These are phyloP conservation scores for Ptychochromis oligacanthus DNA, from an alignment of 2,113 vertebrate genomes.

Conservation along the genomic window DNA sequence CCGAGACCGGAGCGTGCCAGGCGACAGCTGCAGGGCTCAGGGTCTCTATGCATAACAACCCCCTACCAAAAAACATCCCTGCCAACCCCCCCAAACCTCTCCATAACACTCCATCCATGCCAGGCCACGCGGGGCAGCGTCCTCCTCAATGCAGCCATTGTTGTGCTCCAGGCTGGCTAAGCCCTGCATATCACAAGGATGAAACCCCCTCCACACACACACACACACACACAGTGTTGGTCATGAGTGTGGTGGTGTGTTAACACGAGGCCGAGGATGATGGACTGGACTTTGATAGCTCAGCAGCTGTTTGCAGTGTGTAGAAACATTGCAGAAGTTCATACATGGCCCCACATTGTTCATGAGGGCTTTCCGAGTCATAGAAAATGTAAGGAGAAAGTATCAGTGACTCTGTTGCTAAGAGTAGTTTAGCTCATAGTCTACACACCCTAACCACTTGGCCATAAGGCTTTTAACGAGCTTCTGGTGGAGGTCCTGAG, in stretches of 20 bases:
- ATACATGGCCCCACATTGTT: too few species aligned
- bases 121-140: constrained; percentile 75
- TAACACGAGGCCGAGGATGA: constrained; percentile 56
- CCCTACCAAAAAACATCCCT: constrained; percentile 28
- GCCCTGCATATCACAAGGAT: constrained; percentile 59
- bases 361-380: too few species aligned
- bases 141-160: constrained; percentile 76
- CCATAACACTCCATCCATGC: constrained; percentile 59
- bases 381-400: too few species aligned
- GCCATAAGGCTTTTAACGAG: too few species aligned
- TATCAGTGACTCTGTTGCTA: not conserved
- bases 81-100: constrained; percentile 54
- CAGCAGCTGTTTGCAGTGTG: constrained; percentile 60
- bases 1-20: constrained; percentile 86
- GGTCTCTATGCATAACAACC: constrained; percentile 68
- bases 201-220: constrained; percentile 27
- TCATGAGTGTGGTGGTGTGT: constrained; percentile 40
- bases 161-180: constrained; percentile 55
- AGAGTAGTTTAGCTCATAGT: not conserved
- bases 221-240: constrained; percentile 30
- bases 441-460: too few species aligned
- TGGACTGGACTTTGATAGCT: constrained; percentile 56
- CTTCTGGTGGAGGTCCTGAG: too few species aligned
- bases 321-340: too few species aligned
- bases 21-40: constrained; percentile 86